Evolutionary conservation across 2,113 vertebrate genomes (phyloP).

Genomic region (Lipophrys pholis): DNA sequence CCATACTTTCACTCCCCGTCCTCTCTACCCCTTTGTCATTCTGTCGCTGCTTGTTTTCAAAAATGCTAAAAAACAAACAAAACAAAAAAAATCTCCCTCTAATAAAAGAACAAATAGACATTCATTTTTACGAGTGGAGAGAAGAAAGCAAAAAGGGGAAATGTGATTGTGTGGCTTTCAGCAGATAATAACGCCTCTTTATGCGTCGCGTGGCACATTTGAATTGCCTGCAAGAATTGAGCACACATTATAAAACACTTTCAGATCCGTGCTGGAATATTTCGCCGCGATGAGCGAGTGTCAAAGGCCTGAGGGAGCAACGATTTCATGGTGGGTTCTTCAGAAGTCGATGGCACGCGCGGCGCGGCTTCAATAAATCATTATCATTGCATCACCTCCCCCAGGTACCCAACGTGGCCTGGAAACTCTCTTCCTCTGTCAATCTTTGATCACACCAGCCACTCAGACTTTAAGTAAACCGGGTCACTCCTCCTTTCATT

Average conservation of each 20-base stretch:
- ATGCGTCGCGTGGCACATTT: not conserved
- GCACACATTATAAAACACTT: constrained; percentile 10
- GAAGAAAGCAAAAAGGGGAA: constrained; percentile 3
- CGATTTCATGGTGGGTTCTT: constrained; percentile 40
- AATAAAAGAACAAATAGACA: too few species aligned
- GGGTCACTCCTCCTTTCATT: constrained; percentile 22
- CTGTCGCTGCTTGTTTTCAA: not conserved
- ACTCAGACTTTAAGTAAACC: constrained; percentile 41
- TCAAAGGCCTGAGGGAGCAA: constrained; percentile 38
- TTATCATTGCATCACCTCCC: constrained; percentile 53
- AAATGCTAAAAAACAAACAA: too few species aligned
- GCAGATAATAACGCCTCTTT: constrained; percentile 28
- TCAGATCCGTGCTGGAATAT: constrained; percentile 31
- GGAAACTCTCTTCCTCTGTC: constrained; percentile 30
- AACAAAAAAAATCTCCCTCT: too few species aligned
- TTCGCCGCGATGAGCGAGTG: constrained; percentile 41
- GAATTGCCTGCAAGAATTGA: constrained; percentile 9
- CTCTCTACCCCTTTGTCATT: not conserved
- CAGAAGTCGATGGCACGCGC: constrained; percentile 35
- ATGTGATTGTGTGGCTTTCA: constrained; percentile 12
- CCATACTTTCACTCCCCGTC: not conserved
- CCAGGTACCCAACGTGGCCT: constrained; percentile 15
- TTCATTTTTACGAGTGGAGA: too few species aligned
- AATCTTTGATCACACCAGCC: constrained; percentile 52
- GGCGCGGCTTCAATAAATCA: constrained; percentile 41